Evolutionary conservation across 2,888 invertebrate genomes (phyloP), one percentile per base, ranked within the genome.

Genomic region (Hypena proboscidalis): DNA sequence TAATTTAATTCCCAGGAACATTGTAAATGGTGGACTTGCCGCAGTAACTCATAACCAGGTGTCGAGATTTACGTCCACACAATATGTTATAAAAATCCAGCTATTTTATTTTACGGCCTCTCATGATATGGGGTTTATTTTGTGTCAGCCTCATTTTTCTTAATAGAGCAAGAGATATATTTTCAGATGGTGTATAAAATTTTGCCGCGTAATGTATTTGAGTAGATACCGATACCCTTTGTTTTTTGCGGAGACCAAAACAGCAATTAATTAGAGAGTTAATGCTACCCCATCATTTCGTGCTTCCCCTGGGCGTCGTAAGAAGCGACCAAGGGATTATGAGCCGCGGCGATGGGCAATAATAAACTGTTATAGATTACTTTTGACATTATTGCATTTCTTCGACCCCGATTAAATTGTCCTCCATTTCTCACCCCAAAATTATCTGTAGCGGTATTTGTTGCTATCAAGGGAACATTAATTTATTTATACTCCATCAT

Each of bases 31-130:
- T 53, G 67, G 67, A 58, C 65, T 58, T 36, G 45, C 53, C 59
- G 37, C 35, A 56, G 67, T 80, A 72, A 75, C 72, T 80, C 78
- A 76, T 74, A 78, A 77, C 76, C 82, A 80, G 80, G 82, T 80
- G 80, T 65, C 52, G 59, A 71, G 76, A 67, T 80, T 80, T 83
- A 83, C 70, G 73, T 67, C 69, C 75, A 55, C 70, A 77, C 80
- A 79, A 80, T 82, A 77, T 74, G 80, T 79, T 77, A 75, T 83
- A 81, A 83, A 81, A 83, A 74, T 75, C 74, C 73, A 35, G 40
- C 65, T 66, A 74, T 79, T 80, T 70, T 62, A 68, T 74, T 78
- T 77, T 74, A 77, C 67, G 73, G 61, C 61, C 61, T 58, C 65
- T 61, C 64, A 61, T 70, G 64, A 70, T 62, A 62, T 58, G 54